Evolutionary conservation across 2,888 invertebrate species (phyloP).

Genomic region (Orchesellides sinensis): DNA sequence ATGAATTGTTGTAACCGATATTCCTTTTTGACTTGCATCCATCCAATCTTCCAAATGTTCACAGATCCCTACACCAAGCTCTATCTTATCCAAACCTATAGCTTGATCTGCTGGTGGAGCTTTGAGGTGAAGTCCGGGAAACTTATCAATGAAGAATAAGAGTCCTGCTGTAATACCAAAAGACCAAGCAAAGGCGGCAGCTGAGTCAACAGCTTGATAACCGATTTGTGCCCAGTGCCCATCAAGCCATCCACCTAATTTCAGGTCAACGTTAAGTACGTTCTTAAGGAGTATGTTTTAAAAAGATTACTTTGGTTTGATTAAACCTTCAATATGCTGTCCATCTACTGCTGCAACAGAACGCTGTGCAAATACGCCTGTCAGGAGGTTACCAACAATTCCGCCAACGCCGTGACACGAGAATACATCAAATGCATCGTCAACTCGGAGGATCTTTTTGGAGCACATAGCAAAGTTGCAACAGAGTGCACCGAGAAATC

Average conservation of each 20-base stretch:
- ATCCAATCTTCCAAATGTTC: conserved; percentile 63
- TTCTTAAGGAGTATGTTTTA: too few relatives aligned
- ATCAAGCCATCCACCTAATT: conserved; percentile 71
- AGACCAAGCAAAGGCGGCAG: conserved; percentile 68
- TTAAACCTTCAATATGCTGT: conserved; percentile 34
- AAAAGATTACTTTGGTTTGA: too few relatives aligned
- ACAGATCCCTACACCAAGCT: conserved; percentile 65
- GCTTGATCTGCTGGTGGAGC: conserved; percentile 53
- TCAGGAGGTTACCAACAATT: conserved; percentile 68
- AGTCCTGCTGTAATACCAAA: conserved; percentile 63
- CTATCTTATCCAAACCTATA: conserved; percentile 62
- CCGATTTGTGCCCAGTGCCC: conserved; percentile 69
- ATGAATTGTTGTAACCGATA: neutral
- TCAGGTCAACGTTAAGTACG: too few relatives aligned
- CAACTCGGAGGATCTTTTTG: conserved; percentile 62
- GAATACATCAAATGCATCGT: conserved; percentile 73
- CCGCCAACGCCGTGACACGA: conserved; percentile 68
- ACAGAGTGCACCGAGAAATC: conserved; percentile 66
- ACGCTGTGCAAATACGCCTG: conserved; percentile 71
- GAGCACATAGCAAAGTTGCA: conserved; percentile 69
- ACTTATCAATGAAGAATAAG: conserved; percentile 66
- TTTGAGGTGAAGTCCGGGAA: conserved; percentile 69
- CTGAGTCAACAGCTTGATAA: conserved; percentile 57
- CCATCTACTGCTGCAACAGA: conserved; percentile 69
- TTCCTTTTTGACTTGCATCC: neutral